These are phyloP conservation scores for Ramphastos sulfuratus DNA, from an alignment of 2,113 vertebrate species.

Conservation along the genomic window DNA sequence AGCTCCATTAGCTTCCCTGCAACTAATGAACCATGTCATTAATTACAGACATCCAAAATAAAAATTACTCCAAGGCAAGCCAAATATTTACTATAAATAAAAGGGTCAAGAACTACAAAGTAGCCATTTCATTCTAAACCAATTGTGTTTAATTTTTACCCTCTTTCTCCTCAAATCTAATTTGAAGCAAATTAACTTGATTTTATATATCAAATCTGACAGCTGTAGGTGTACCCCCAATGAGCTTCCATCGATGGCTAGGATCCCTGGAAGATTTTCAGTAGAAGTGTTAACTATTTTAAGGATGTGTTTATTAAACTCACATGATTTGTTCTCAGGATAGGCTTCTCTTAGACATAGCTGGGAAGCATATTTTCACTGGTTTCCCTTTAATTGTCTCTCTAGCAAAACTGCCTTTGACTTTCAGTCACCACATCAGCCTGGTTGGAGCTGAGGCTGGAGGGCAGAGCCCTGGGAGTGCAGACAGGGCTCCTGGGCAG, in stretches of 20 bases:
- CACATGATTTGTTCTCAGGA: not conserved
- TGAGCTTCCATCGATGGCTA: not conserved
- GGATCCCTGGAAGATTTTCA: not conserved
- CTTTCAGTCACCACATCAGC: too few species aligned
- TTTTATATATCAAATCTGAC: constrained; percentile 57
- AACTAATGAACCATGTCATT: constrained; percentile 79
- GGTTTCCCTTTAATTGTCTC: not conserved
- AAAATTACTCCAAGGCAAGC: constrained; percentile 66
- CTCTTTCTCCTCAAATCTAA: constrained; percentile 58
- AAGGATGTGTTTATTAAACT: constrained; percentile 33
- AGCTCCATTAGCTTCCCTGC: constrained; percentile 53
- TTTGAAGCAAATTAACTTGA: constrained; percentile 63
- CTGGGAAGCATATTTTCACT: not conserved
- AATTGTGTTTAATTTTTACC: constrained; percentile 48
- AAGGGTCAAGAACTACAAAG: constrained; percentile 67
- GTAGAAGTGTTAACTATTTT: not conserved
- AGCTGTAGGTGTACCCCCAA: not conserved
- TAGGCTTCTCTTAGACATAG: not conserved
- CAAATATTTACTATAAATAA: constrained; percentile 75
- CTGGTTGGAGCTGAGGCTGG: too few species aligned
- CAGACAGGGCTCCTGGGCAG: not conserved
- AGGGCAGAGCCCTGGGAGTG: not conserved
- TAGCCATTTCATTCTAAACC: constrained; percentile 63
- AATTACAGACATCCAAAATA: constrained; percentile 79
- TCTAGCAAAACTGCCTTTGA: not conserved